Conservation (phyloP, 1,140 invertebrate species). For the Lepidurus arcticus region DNA sequence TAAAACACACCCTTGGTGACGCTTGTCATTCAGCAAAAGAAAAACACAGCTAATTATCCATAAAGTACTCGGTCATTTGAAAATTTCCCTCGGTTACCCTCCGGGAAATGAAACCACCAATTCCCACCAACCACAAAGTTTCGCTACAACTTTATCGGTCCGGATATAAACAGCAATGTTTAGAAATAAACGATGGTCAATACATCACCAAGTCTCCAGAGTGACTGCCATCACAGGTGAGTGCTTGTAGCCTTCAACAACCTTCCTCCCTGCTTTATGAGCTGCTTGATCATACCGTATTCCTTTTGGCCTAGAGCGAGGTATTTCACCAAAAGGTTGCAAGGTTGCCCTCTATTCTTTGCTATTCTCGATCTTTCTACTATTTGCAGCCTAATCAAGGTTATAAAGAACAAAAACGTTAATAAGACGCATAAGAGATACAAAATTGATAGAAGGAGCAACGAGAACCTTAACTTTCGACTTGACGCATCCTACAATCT, state of each 20-base stretch:
- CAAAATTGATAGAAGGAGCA: too few relatives aligned
- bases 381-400: too few relatives aligned
- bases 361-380: background rate
- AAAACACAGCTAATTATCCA: background rate
- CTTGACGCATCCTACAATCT: too few relatives aligned
- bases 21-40: background rate
- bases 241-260: background rate
- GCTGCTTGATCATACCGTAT: background rate
- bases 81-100: background rate
- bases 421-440: too few relatives aligned
- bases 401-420: too few relatives aligned
- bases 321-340: background rate
- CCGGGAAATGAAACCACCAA: background rate
- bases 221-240: constrained; percentile 8
- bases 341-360: background rate
- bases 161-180: background rate
- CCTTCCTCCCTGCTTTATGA: background rate
- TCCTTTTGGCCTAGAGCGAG: background rate
- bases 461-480: too few relatives aligned
- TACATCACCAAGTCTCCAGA: constrained; percentile 8
- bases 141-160: background rate
- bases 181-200: background rate
- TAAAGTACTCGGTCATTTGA: background rate
- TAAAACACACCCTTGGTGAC: background rate
- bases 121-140: background rate